A percentile compares a stretch with the other conserved stretches of the same genome.
phyloP scores from a whole-genome alignment of 2,888 invertebrate species.

The Andricus curvator region DNA sequence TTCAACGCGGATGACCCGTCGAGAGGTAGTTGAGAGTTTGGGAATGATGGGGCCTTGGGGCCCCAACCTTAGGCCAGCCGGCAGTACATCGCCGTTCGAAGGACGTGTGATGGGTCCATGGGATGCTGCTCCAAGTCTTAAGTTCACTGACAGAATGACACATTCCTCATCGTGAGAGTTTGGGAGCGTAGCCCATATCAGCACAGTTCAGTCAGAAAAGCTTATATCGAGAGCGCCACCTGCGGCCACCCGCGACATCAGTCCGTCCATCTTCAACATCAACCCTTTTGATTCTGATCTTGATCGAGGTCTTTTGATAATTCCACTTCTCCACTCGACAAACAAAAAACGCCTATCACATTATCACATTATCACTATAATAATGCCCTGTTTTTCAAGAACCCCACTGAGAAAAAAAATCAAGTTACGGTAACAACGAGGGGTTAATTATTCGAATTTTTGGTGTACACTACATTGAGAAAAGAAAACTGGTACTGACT shows the following conservation, averaged over 20 bases:
- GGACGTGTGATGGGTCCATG: slow-evolving; percentile 65
- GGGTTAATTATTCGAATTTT: too few relatives aligned
- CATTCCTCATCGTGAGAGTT: slow-evolving; percentile 75
- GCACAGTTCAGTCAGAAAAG: slow-evolving; percentile 66
- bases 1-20: slow-evolving; percentile 22
- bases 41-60: slow-evolving; percentile 40
- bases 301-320: slow-evolving; percentile 68
- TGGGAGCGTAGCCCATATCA: slow-evolving; percentile 68
- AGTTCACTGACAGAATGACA: slow-evolving; percentile 77
- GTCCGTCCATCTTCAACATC: slow-evolving; percentile 63
- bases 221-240: slow-evolving; percentile 74
- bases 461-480: too few relatives aligned
- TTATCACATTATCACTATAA: neutral
- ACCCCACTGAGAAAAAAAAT: too few relatives aligned
- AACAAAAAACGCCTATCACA: slow-evolving; percentile 3
- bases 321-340: slow-evolving; percentile 1
- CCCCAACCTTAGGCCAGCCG: slow-evolving; percentile 50
- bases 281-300: slow-evolving; percentile 69
- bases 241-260: slow-evolving; percentile 74
- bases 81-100: slow-evolving; percentile 57
- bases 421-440: too few relatives aligned
- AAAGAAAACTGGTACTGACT: too few relatives aligned
- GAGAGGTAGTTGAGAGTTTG: slow-evolving; percentile 38
- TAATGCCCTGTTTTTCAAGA: neutral
- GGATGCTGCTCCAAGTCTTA: slow-evolving; percentile 63